phyloP scores from a whole-genome alignment of 2,888 invertebrate genomes.

The Biston betularia region DNA sequence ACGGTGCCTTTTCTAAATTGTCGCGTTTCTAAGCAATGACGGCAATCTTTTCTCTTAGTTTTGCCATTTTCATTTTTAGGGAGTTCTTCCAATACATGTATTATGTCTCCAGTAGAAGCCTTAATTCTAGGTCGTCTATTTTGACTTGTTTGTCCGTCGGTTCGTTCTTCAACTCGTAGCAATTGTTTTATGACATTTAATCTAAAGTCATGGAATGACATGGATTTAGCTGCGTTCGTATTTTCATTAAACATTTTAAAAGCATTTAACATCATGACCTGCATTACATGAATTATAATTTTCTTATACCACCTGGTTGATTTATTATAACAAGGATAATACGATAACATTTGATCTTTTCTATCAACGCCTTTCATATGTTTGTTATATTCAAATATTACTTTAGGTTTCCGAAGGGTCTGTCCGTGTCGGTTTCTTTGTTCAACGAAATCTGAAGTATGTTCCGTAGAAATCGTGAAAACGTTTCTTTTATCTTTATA shows the following conservation, averaged over 20 bases:
- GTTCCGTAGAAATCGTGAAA: too few relatives aligned
- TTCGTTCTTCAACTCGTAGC: neutral
- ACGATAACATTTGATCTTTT: too few relatives aligned
- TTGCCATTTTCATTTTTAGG: conserved; percentile 10
- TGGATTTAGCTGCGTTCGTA: neutral
- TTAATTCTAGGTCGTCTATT: neutral
- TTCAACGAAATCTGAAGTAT: too few relatives aligned
- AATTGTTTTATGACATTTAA: neutral
- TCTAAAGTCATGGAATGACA: neutral
- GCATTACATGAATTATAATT: too few relatives aligned
- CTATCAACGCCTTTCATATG: too few relatives aligned
- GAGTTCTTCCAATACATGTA: neutral
- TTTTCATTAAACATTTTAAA: conserved; percentile 15
- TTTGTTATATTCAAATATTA: too few relatives aligned
- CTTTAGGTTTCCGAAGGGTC: too few relatives aligned
- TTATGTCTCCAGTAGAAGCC: neutral
- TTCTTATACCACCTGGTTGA: too few relatives aligned
- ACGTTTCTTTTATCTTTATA: too few relatives aligned
- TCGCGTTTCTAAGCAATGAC: conserved; percentile 3
- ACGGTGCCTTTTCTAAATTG: neutral
- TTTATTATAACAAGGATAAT: too few relatives aligned
- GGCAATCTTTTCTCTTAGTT: conserved; percentile 9
- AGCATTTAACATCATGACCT: neutral
- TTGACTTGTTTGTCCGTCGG: neutral
- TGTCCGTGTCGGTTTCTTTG: too few relatives aligned